These are phyloP conservation scores for Cassiopea andromeda DNA, from an alignment of 30 jellyfish, hydroid and myxozoan genomes.

Conservation along the genomic window DNA sequence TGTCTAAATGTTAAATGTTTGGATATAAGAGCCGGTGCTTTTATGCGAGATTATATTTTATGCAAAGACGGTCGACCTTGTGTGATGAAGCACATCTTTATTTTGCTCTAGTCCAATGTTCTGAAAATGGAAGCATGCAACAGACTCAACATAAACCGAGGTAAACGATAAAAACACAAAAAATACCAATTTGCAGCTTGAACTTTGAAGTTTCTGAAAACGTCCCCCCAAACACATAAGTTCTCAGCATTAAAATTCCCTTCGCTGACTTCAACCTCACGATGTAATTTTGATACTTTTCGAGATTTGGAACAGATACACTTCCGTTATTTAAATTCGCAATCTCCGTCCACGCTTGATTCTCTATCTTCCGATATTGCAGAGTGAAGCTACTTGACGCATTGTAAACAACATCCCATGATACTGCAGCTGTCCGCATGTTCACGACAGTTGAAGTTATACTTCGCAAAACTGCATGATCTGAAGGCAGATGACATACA, in stretches of 20 bases:
- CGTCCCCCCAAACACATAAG: conserved; percentile 27
- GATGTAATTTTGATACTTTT: conserved; percentile 16
- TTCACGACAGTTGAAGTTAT: conserved; percentile 3
- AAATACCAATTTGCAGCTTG: background rate
- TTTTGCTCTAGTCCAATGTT: too few relatives aligned
- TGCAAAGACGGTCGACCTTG: too few relatives aligned
- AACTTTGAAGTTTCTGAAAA: conserved; percentile 30
- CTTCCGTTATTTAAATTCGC: background rate
- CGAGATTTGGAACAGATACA: background rate
- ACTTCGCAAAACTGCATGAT: conserved; percentile 26
- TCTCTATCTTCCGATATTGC: conserved; percentile 33
- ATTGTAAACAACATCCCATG: conserved; percentile 12
- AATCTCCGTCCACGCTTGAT: conserved; percentile 9
- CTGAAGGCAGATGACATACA: background rate
- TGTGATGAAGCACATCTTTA: too few relatives aligned
- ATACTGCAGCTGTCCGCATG: conserved; percentile 11
- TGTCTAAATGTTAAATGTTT: too few relatives aligned
- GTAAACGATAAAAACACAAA: background rate
- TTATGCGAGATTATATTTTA: too few relatives aligned
- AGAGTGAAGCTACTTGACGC: conserved; percentile 25
- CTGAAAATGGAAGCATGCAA: too few relatives aligned
- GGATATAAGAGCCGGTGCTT: too few relatives aligned
- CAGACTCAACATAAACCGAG: background rate
- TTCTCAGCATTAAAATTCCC: conserved; percentile 27
- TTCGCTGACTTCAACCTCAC: conserved; percentile 20